A percentile compares a stretch with the other conserved stretches of the same genome.
Evolutionary conservation across 2,113 vertebrate species (phyloP).

Genomic region (Sander lucioperca): DNA sequence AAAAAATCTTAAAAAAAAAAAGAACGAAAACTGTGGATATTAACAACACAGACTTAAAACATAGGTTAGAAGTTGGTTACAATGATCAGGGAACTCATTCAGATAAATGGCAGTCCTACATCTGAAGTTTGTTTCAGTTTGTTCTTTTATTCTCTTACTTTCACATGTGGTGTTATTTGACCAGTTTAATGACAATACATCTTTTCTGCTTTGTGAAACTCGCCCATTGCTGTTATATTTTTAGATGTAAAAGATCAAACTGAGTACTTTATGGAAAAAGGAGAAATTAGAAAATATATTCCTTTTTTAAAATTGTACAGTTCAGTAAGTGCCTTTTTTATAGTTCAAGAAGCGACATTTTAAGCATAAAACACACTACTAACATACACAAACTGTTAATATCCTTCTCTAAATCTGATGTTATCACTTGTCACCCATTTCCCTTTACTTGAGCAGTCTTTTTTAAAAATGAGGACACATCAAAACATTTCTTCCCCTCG

Average conservation of each 20-base stretch:
- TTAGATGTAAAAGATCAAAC: conserved; percentile 78
- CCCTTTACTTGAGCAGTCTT: conserved; percentile 33
- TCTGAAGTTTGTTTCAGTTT: conserved; percentile 64
- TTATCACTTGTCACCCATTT: conserved; percentile 11
- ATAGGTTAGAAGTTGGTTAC: not conserved
- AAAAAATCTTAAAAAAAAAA: not conserved
- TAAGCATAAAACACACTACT: conserved; percentile 74
- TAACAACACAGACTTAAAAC: not conserved
- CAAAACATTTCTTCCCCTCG: conserved; percentile 26
- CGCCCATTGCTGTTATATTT: conserved; percentile 5
- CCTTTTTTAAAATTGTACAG: conserved; percentile 59
- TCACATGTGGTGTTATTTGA: conserved; percentile 57
- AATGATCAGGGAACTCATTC: not conserved
- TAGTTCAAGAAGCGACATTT: conserved; percentile 71
- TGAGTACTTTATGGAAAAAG: conserved; percentile 78
- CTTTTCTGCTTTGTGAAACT: conserved; percentile 42
- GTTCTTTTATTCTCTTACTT: conserved; percentile 76
- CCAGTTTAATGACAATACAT: conserved; percentile 59
- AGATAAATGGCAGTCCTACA: conserved; percentile 16
- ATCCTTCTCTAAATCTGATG: conserved; percentile 45
- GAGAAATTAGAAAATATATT: conserved; percentile 81
- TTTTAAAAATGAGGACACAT: conserved; percentile 32
- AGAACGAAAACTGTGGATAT: not conserved
- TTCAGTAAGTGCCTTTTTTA: conserved; percentile 65
- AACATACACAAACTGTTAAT: conserved; percentile 70